phyloP scores from a whole-genome alignment of 2,888 invertebrate species.

The Penaeus monodon region DNA sequence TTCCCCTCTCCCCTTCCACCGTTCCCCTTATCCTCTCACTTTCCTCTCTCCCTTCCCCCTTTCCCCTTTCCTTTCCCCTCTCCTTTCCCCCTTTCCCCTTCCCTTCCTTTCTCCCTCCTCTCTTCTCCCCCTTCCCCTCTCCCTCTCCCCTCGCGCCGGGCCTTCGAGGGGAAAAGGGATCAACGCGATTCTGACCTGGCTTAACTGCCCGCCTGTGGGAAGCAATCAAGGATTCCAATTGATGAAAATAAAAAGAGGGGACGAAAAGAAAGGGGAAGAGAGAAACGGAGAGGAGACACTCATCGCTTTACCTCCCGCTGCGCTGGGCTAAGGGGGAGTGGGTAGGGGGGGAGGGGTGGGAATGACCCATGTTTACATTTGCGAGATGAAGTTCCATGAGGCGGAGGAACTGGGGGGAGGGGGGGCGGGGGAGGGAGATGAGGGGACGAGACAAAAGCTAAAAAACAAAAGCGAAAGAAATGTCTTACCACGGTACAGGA shows the following conservation, averaged over 20 bases:
- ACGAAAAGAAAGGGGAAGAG: not conserved
- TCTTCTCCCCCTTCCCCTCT: not conserved
- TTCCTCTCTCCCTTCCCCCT: no score
- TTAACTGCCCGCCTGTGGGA: conserved; percentile 39
- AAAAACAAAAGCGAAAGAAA: no score
- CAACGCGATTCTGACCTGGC: conserved; percentile 33
- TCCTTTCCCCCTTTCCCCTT: not conserved
- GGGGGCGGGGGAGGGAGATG: not conserved
- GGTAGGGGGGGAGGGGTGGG: not conserved
- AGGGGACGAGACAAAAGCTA: no score
- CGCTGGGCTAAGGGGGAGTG: not conserved
- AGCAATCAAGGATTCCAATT: conserved; percentile 48
- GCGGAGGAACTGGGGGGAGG: not conserved
- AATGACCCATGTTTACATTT: conserved; percentile 7
- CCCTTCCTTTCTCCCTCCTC: not conserved
- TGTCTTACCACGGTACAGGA: no score
- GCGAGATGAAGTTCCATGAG: conserved; percentile 14
- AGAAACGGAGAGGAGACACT: not conserved
- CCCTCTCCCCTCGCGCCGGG: not conserved
- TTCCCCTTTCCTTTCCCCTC: not conserved
- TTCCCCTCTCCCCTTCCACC: no score
- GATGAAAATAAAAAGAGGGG: conserved; percentile 31
- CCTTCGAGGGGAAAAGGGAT: conserved; percentile 5
- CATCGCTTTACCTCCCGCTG: not conserved
- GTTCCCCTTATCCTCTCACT: no score